Percentiles rank a stretch among this genome's conserved stretches.
These are phyloP conservation scores for Arctia plantaginis DNA, from an alignment of 2,888 invertebrate genomes.

Conservation along the genomic window DNA sequence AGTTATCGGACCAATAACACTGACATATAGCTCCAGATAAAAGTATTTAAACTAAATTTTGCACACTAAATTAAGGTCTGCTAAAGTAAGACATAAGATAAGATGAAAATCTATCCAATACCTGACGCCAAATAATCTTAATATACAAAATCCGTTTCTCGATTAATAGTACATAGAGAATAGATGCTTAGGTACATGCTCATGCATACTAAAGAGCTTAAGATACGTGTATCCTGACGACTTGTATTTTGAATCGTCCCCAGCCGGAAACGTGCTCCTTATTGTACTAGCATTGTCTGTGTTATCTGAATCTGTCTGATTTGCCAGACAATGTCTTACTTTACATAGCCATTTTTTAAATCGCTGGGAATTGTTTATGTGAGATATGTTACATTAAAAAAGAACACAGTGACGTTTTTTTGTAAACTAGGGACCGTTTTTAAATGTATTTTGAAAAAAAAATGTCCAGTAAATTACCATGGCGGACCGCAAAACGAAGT, in stretches of 20 bases:
- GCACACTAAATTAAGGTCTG: neutral
- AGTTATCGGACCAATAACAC: neutral
- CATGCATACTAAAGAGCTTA: conserved; percentile 76
- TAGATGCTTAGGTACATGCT: conserved; percentile 53
- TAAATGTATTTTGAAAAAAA: too few species aligned
- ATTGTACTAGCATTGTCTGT: conserved; percentile 75
- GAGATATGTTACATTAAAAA: conserved; percentile 52
- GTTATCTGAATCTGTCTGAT: conserved; percentile 73
- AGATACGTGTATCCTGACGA: conserved; percentile 69
- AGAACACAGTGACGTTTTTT: conserved; percentile 49
- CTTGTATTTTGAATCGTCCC: conserved; percentile 72
- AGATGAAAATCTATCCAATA: too few species aligned
- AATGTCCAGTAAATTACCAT: too few species aligned
- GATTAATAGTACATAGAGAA: conserved; percentile 61
- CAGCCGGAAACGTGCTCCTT: conserved; percentile 76
- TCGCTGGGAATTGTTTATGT: conserved; percentile 46
- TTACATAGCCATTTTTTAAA: conserved; percentile 57
- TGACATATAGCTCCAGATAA: neutral
- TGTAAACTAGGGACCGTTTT: conserved; percentile 27
- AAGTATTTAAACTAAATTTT: too few species aligned
- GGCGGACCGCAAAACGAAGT: neutral
- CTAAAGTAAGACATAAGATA: too few species aligned
- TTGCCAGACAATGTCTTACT: conserved; percentile 68
- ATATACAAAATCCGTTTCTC: conserved; percentile 47
- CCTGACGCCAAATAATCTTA: conserved; percentile 23